Conservation (phyloP, 2,888 invertebrate genomes). For the Anoncus sp. region DNA sequence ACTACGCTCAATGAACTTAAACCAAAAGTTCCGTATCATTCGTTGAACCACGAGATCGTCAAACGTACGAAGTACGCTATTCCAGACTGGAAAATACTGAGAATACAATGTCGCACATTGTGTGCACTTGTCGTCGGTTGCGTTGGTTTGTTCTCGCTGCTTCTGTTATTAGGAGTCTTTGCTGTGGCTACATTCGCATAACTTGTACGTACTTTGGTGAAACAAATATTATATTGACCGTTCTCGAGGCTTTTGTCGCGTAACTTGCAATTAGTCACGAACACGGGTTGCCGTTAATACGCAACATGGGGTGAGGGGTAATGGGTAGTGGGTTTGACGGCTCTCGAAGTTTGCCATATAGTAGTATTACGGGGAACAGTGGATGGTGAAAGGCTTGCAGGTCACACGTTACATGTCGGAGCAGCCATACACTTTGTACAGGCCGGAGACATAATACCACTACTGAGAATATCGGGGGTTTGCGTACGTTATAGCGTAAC, state of each 20-base stretch:
- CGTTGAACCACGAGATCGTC: background rate
- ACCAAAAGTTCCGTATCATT: conserved; percentile 13
- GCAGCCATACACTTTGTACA: conserved; percentile 40
- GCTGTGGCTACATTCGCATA: background rate
- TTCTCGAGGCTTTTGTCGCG: conserved; percentile 71
- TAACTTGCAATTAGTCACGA: conserved; percentile 73
- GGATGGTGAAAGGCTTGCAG: conserved; percentile 32
- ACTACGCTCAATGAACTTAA: too few species aligned
- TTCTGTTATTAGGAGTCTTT: background rate
- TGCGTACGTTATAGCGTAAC: conserved; percentile 13
- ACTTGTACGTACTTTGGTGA: background rate
- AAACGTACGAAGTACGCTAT: background rate
- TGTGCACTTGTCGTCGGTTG: background rate
- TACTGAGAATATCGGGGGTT: conserved; percentile 26
- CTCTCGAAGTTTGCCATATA: conserved; percentile 27
- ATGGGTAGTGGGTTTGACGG: conserved; percentile 38
- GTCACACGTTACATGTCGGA: conserved; percentile 36
- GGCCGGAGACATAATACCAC: conserved; percentile 24
- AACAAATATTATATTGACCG: background rate
- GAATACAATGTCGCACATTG: conserved; percentile 6
- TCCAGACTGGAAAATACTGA: background rate
- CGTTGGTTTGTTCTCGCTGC: background rate
- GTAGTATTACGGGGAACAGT: conserved; percentile 14
- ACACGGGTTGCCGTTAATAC: conserved; percentile 68
- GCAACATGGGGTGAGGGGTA: conserved; percentile 53